Evolutionary conservation across 2,888 invertebrate genomes (phyloP).

Genomic region (Amphimallon solstitiale): DNA sequence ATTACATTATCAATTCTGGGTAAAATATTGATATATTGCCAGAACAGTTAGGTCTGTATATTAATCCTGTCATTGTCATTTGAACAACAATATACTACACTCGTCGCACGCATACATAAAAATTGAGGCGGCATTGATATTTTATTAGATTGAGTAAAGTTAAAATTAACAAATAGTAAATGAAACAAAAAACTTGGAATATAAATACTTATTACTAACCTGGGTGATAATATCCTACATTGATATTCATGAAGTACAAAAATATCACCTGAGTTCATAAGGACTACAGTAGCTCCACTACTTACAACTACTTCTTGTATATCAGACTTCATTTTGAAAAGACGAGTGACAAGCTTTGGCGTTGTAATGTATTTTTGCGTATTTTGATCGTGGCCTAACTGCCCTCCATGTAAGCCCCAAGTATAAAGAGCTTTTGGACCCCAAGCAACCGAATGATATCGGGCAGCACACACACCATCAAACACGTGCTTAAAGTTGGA

Average conservation of each 20-base stretch:
- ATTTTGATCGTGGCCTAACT: conserved; percentile 74
- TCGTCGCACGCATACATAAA: too few species aligned
- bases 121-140: too few species aligned
- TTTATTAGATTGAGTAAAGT: too few species aligned
- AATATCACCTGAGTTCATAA: conserved; percentile 74
- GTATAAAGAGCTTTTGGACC: conserved; percentile 72
- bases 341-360: conserved; percentile 64
- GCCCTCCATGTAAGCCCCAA: conserved; percentile 86
- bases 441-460: conserved; percentile 78
- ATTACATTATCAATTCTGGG: too few species aligned
- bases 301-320: conserved; percentile 66
- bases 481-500: conserved; percentile 61
- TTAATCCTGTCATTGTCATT: too few species aligned
- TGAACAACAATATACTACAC: too few species aligned
- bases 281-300: conserved; percentile 75
- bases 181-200: too few species aligned
- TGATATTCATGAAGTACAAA: conserved; percentile 76
- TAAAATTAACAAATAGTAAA: too few species aligned
- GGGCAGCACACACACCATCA: conserved; percentile 72
- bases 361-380: conserved; percentile 61
- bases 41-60: too few species aligned
- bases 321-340: conserved; percentile 51
- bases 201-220: conserved; percentile 53
- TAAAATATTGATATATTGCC: too few species aligned
- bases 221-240: conserved; percentile 75